Evolutionary conservation across 2,113 vertebrate species (phyloP).

Genomic region (Ciconia stormi): DNA sequence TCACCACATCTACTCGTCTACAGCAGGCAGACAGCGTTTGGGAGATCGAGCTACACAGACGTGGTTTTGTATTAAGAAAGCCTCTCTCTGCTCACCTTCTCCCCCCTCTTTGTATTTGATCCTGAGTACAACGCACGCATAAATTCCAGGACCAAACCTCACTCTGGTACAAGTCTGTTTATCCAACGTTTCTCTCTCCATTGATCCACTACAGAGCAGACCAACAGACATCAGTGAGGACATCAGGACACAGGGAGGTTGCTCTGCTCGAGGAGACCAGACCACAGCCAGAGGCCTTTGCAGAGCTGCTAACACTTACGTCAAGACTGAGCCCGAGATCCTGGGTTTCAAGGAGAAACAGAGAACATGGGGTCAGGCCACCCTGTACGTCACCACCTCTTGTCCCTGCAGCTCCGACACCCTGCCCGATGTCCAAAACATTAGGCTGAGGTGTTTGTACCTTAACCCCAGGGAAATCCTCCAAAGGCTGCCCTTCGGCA

Average conservation of each 20-base stretch:
- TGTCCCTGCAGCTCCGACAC: background rate
- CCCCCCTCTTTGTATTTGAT: background rate
- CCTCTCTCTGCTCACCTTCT: background rate
- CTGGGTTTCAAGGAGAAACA: background rate
- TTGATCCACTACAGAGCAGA: background rate
- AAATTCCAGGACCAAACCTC: background rate
- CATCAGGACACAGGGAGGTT: background rate
- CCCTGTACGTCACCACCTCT: background rate
- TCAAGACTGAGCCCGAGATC: background rate
- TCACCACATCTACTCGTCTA: background rate
- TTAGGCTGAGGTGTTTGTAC: background rate
- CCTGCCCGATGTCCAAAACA: background rate
- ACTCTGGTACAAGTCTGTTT: background rate
- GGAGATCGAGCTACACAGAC: background rate
- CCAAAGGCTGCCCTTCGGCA: background rate
- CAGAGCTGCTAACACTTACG: background rate
- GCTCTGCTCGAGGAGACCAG: background rate
- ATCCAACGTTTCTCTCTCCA: background rate
- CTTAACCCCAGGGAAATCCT: background rate
- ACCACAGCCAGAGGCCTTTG: background rate
- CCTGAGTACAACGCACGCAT: rapidly evolving
- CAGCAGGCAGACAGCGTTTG: background rate
- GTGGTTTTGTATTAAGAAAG: background rate
- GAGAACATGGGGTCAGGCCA: background rate
- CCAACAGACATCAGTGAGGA: rapidly evolving